Evolutionary conservation across 2,113 vertebrate species (phyloP).

Genomic region (Tyrannus savana): DNA sequence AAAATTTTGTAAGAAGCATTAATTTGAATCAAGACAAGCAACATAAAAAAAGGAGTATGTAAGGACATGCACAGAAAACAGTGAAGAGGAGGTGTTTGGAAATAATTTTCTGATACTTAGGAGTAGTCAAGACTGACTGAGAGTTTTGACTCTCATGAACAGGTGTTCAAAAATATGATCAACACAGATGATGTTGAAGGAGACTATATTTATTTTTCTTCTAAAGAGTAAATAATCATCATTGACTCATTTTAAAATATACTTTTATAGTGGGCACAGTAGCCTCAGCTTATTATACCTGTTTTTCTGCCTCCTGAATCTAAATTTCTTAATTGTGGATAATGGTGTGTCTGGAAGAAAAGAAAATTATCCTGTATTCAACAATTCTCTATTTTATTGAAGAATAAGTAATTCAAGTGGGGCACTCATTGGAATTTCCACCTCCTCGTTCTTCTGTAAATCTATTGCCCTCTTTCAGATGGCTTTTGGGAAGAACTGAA

Average conservation of each 20-base stretch:
- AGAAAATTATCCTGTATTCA: neutral
- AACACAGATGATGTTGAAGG: neutral
- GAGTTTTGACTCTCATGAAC: neutral
- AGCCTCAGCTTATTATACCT: neutral
- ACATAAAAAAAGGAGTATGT: neutral
- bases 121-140: neutral
- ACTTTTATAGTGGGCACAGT: neutral
- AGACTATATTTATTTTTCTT: neutral
- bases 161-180: neutral
- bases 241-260: neutral
- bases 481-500: neutral
- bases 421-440: neutral
- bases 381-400: neutral
- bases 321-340: neutral
- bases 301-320: neutral
- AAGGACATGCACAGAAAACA: neutral
- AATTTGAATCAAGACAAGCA: neutral
- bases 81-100: neutral
- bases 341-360: accelerated
- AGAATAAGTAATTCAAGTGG: neutral
- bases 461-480: neutral
- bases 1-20: neutral
- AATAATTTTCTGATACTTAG: neutral
- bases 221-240: neutral
- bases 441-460: neutral